A percentile compares a stretch with the other conserved stretches of the same genome.
phyloP scores from a whole-genome alignment of 1,140 invertebrate species.

The Cherax destructor region DNA sequence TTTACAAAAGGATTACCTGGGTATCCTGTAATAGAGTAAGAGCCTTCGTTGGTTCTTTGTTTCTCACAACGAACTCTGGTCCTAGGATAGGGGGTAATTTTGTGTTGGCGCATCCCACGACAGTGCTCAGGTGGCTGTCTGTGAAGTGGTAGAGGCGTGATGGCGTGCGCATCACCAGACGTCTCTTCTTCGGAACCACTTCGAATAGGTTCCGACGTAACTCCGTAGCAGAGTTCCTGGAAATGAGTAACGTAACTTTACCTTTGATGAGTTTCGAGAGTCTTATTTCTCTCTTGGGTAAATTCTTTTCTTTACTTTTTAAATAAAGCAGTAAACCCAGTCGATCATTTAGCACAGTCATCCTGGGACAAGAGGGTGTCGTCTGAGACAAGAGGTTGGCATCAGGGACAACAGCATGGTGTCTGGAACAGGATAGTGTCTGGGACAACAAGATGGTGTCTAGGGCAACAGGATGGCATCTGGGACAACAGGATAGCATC shows the following conservation, averaged over 20 bases:
- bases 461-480: too few relatives aligned
- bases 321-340: too few relatives aligned
- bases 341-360: too few relatives aligned
- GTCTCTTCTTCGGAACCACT: neutral
- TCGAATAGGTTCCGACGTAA: slow-evolving; percentile 19
- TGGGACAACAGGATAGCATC: too few relatives aligned
- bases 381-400: too few relatives aligned
- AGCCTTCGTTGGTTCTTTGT: slow-evolving; percentile 36
- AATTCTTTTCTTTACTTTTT: too few relatives aligned
- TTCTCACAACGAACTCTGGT: slow-evolving; percentile 56
- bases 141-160: slow-evolving; percentile 47
- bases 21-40: slow-evolving; percentile 36
- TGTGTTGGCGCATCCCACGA: neutral
- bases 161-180: slow-evolving; percentile 46
- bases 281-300: too few relatives aligned
- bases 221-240: slow-evolving; percentile 35
- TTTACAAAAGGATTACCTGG: slow-evolving; percentile 22
- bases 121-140: neutral
- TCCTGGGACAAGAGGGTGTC: too few relatives aligned
- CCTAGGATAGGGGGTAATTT: slow-evolving; percentile 44
- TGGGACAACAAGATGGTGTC: too few relatives aligned
- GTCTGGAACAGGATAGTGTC: too few relatives aligned
- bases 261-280: too few relatives aligned
- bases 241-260: neutral
- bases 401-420: too few relatives aligned